phyloP scores from a whole-genome alignment of 2,888 invertebrate species.

The Dryobota labecula region DNA sequence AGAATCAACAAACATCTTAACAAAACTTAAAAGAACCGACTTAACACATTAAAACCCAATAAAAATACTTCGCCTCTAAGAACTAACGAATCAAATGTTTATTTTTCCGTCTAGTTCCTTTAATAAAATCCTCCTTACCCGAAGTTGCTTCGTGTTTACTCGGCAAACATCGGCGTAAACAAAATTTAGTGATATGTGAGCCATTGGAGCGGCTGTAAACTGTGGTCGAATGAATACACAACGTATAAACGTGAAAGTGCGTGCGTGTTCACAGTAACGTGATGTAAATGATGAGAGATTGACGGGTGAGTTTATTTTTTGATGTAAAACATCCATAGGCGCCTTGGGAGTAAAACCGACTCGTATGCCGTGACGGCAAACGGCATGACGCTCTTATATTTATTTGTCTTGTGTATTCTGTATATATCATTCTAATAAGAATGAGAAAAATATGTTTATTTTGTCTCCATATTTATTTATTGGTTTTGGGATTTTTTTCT shows the following conservation, averaged over 20 bases:
- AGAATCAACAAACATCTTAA: constrained; percentile 27
- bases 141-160: constrained; percentile 68
- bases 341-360: too few species aligned
- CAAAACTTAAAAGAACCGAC: constrained; percentile 49
- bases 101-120: constrained; percentile 68
- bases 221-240: constrained; percentile 77
- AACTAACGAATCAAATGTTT: constrained; percentile 63
- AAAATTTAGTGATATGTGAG: constrained; percentile 74
- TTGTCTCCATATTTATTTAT: too few species aligned
- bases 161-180: constrained; percentile 72
- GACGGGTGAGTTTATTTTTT: constrained; percentile 10
- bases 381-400: too few species aligned
- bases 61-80: constrained; percentile 53
- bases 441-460: too few species aligned
- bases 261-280: constrained; percentile 59
- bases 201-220: constrained; percentile 74
- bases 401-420: too few species aligned
- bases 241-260: constrained; percentile 64
- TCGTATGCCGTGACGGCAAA: too few species aligned
- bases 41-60: constrained; percentile 54
- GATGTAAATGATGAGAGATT: constrained; percentile 47
- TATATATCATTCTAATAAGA: too few species aligned
- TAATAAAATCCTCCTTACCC: constrained; percentile 72
- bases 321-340: too few species aligned
- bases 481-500: too few species aligned